Base-by-base conservation (phyloP, 2,113 vertebrate species). In the Eulemur rufifrons region DNA sequence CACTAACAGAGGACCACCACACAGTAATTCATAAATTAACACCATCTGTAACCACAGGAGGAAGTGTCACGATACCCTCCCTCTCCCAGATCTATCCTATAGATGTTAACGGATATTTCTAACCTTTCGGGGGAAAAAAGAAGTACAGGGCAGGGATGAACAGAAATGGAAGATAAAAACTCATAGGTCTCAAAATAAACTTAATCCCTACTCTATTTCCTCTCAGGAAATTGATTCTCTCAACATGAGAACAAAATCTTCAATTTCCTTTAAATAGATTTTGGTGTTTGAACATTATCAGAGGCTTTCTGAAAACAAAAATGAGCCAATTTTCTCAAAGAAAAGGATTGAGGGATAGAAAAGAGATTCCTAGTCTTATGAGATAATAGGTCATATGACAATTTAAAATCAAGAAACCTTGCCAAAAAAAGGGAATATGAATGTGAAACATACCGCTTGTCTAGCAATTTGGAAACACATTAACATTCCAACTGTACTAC, bases 291-390 rank as follows among this genome's bases (percentile, higher is more conserved):
- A 95, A 66, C 27, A 18, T 52, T 61, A 71, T 14, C 47, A 83
- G 83, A 83, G 11, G 4, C 23, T 95, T 95, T 91, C 82, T 69
- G 52, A 91, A 61, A 86, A 80, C 39, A 85, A 34, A 94, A 89
- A 78, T 83, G 23, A 90, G 23, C 29, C 68, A 37, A 81, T 77
- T 63, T 93, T 56, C 90, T 52, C 42, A 61, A 90, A 96, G 81
- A 80, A 59, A 86, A 92, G 64, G 54, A 91, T 1, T n/a, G 8
- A 74, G 47, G 15, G 27, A 42, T 17, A 82, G 27, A 81, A 91
- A 94, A 76, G 47, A 4, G n/a, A 84, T 76, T 83, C 68, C 39
- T 37, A 93, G 37, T 39, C 45, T 80, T 73, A 73, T 21, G 8
- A 84, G 17, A n/a, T 63, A 34, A 71, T 80, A 96, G 54, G n/a